Percentiles rank a stretch among this genome's conserved stretches.
phyloP scores from a whole-genome alignment of 2,888 invertebrate genomes.

The Apodemia mormo region DNA sequence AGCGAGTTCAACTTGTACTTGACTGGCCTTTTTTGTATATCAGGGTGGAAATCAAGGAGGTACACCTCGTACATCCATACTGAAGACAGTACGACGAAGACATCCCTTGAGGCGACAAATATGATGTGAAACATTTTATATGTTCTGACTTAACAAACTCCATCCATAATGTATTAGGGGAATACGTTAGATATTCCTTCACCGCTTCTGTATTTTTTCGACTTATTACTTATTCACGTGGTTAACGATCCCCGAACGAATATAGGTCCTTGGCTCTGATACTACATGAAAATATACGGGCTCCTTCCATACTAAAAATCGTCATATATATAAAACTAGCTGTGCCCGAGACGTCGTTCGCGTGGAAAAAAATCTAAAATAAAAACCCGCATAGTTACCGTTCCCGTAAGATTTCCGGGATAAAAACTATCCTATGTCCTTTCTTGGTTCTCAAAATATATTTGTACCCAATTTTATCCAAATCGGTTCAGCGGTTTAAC shows the following conservation, averaged over 20 bases:
- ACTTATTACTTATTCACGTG: slow-evolving; percentile 57
- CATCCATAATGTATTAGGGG: slow-evolving; percentile 3
- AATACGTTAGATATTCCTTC: neutral
- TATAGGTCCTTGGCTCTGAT: slow-evolving; percentile 48
- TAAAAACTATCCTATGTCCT: too few relatives aligned
- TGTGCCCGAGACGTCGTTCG: too few relatives aligned
- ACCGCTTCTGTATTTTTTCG: slow-evolving; percentile 30
- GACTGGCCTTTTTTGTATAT: neutral
- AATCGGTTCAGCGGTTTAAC: too few relatives aligned
- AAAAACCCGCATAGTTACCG: too few relatives aligned
- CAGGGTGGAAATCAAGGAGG: neutral
- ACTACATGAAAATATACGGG: slow-evolving; percentile 35
- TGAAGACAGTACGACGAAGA: neutral
- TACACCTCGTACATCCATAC: neutral
- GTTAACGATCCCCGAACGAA: slow-evolving; percentile 50
- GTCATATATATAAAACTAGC: too few relatives aligned
- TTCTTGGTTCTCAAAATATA: too few relatives aligned
- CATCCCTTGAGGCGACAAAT: neutral
- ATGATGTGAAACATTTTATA: neutral
- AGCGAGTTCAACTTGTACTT: too few relatives aligned
- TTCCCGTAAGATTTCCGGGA: too few relatives aligned
- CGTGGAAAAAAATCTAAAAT: too few relatives aligned
- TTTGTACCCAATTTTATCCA: too few relatives aligned
- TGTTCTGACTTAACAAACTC: neutral
- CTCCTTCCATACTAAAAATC: neutral